A percentile compares a stretch with the other conserved stretches of the same genome.
phyloP scores from a whole-genome alignment of 2,113 vertebrate genomes.

The Rhinolophus ferrumequinum region DNA sequence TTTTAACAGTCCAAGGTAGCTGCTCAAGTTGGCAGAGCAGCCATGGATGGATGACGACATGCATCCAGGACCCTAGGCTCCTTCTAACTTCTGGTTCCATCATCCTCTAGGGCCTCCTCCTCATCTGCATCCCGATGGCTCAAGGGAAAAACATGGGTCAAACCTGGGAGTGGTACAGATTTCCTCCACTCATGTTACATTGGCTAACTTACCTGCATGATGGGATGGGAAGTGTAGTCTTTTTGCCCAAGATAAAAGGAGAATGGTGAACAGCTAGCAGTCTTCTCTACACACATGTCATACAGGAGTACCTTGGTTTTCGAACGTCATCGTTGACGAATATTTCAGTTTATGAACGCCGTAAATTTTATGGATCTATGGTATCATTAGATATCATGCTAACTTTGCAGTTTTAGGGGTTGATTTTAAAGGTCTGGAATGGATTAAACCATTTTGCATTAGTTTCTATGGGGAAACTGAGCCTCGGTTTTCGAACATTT shows the following conservation, averaged over 20 bases:
- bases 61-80: background rate
- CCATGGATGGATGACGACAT: background rate
- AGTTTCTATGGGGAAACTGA: too few relatives aligned
- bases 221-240: background rate
- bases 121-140: background rate
- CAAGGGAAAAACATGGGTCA: background rate
- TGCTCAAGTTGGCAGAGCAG: background rate
- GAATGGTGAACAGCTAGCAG: background rate
- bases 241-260: background rate
- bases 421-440: too few relatives aligned
- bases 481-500: too few relatives aligned
- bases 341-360: too few relatives aligned
- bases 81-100: background rate
- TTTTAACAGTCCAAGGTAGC: background rate
- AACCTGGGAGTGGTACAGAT: too few relatives aligned
- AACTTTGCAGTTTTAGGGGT: too few relatives aligned
- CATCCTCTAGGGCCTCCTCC: background rate
- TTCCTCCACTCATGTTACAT: background rate
- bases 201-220: background rate
- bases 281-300: background rate
- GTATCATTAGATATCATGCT: too few relatives aligned
- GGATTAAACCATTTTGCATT: too few relatives aligned
- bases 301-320: background rate
- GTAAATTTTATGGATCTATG: too few relatives aligned
- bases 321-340: too few relatives aligned